Conservation (phyloP, 2,797 vertebrate genomes). For the Acrocephalus scirpaceus region DNA sequence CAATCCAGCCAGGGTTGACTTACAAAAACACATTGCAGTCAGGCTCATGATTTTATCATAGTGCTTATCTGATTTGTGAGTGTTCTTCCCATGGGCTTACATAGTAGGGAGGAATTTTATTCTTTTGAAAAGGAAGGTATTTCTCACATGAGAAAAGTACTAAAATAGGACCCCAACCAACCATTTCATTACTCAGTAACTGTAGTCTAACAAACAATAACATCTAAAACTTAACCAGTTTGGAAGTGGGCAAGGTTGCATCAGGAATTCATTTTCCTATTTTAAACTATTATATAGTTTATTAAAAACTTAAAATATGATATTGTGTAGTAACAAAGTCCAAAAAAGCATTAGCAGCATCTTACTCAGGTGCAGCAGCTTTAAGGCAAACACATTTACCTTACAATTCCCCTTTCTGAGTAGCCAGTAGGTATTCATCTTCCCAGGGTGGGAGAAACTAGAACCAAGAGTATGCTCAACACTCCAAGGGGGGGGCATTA, state of each 20-base stretch:
- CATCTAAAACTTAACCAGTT: neutral
- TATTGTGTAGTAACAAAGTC: neutral
- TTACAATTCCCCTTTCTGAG: neutral
- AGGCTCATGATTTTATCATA: neutral
- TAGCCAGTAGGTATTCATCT: neutral
- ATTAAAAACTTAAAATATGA: neutral
- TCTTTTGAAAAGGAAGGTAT: neutral
- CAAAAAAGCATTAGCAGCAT: neutral
- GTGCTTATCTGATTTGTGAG: neutral
- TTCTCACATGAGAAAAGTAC: neutral
- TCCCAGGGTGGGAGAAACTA: neutral
- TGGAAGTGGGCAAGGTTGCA: neutral
- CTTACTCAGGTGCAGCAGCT: neutral
- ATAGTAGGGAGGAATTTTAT: neutral
- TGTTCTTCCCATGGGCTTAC: neutral
- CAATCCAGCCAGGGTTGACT: neutral
- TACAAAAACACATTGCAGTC: neutral
- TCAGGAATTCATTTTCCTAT: neutral
- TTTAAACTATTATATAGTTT: neutral
- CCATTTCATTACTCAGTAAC: neutral
- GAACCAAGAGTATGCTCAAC: neutral
- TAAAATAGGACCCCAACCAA: neutral
- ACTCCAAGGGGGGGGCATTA: too few relatives aligned
- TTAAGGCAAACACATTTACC: neutral
- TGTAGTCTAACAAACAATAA: neutral